These are phyloP conservation scores for Stomatorhinus ivindoensis DNA, from an alignment of 2,113 vertebrate genomes.

Conservation along the genomic window DNA sequence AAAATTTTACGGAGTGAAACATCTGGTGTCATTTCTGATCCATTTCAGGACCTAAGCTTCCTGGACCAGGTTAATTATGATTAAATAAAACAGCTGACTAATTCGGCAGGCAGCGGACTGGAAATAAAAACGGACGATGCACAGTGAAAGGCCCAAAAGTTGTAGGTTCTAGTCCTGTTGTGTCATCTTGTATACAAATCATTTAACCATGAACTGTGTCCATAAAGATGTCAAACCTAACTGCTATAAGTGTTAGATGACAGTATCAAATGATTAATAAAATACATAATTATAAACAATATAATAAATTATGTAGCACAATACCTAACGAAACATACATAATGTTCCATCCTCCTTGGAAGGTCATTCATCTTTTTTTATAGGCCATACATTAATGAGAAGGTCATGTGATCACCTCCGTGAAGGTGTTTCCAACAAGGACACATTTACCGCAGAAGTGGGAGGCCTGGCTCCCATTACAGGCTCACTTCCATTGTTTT, in stretches of 20 bases:
- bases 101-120: neutral
- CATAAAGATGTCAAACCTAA: neutral
- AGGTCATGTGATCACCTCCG: neutral
- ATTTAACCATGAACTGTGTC: neutral
- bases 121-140: neutral
- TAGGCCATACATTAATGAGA: neutral
- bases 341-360: neutral
- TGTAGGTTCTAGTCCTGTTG: neutral
- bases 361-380: neutral
- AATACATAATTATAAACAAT: neutral
- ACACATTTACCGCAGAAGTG: neutral
- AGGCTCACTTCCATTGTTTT: neutral
- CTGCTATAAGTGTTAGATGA: neutral
- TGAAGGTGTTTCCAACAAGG: neutral
- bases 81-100: neutral
- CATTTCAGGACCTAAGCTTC: neutral
- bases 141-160: neutral
- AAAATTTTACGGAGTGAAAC: neutral
- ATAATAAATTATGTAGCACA: neutral
- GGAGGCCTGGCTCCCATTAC: neutral
- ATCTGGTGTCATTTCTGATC: neutral
- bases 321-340: neutral
- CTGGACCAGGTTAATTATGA: neutral
- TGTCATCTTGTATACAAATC: neutral
- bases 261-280: neutral